phyloP scores from a whole-genome alignment of 2,113 vertebrate species.

The Xyliphius kryptos region DNA sequence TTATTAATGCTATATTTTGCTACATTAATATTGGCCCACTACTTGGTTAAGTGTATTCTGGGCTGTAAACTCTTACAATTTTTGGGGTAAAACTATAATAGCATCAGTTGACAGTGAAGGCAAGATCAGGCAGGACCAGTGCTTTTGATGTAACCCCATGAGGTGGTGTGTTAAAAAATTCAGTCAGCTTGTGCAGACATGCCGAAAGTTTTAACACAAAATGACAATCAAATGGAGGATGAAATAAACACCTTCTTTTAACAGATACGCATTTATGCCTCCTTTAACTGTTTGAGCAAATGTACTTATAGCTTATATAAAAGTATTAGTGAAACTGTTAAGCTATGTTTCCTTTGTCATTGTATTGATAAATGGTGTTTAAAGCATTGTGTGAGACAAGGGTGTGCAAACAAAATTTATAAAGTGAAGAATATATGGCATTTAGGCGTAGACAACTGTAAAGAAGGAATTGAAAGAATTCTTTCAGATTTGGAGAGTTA shows the following conservation, averaged over 20 bases:
- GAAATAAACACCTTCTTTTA: slow-evolving; percentile 3
- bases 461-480: too few relatives aligned
- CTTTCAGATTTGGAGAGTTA: too few relatives aligned
- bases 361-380: too few relatives aligned
- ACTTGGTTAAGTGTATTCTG: background rate
- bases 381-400: too few relatives aligned
- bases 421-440: too few relatives aligned
- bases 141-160: background rate
- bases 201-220: background rate
- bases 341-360: background rate
- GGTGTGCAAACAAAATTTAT: too few relatives aligned
- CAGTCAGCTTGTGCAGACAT: background rate
- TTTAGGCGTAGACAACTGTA: too few relatives aligned
- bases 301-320: background rate
- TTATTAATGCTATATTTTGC: background rate
- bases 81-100: slow-evolving; percentile 5
- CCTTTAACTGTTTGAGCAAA: background rate
- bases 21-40: background rate
- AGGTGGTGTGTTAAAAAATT: background rate
- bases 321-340: background rate
- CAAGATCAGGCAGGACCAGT: slow-evolving; percentile 5
- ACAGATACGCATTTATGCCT: background rate
- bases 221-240: background rate
- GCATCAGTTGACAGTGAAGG: slow-evolving; percentile 10
- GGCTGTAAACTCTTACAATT: too few relatives aligned